phyloP scores from a whole-genome alignment of 1,140 invertebrate genomes.

The Achroia grisella region DNA sequence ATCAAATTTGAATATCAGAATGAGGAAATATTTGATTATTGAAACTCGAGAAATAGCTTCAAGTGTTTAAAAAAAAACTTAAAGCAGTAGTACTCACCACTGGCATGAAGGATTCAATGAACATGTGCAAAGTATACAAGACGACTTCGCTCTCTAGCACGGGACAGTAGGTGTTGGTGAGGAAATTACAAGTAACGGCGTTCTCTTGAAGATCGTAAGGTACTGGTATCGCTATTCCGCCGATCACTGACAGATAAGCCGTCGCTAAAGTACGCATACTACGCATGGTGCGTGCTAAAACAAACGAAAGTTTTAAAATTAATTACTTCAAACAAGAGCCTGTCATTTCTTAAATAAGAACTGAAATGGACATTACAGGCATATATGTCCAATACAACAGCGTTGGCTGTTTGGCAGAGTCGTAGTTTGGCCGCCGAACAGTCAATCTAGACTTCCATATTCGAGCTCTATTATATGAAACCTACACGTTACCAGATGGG shows the following conservation, averaged over 20 bases:
- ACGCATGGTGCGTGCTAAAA: slow-evolving; percentile 26
- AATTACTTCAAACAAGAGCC: not conserved
- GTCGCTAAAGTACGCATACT: slow-evolving; percentile 28
- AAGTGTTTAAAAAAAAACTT: too few species aligned
- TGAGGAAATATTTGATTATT: too few species aligned
- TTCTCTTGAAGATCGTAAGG: slow-evolving; percentile 22
- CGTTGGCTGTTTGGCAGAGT: too few species aligned
- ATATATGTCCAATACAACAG: too few species aligned
- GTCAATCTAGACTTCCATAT: too few species aligned
- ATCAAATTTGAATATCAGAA: too few species aligned
- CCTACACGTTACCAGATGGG: too few species aligned
- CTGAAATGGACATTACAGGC: too few species aligned
- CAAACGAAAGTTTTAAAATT: not conserved
- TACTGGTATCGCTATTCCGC: slow-evolving; percentile 11
- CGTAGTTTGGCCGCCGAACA: too few species aligned
- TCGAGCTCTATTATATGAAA: too few species aligned
- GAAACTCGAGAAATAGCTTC: too few species aligned
- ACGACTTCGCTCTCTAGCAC: slow-evolving; percentile 24
- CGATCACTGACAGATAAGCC: slow-evolving; percentile 15
- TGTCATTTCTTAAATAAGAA: not conserved
- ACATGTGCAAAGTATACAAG: slow-evolving; percentile 36
- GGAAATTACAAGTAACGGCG: slow-evolving; percentile 34
- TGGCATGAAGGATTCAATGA: slow-evolving; percentile 28
- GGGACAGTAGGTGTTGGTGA: slow-evolving; percentile 38
- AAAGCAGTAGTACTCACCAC: slow-evolving; percentile 40